Evolutionary conservation across 2,888 invertebrate genomes (phyloP), one percentile per base, ranked within the genome.

Genomic region (Conchocele bisecta): DNA sequence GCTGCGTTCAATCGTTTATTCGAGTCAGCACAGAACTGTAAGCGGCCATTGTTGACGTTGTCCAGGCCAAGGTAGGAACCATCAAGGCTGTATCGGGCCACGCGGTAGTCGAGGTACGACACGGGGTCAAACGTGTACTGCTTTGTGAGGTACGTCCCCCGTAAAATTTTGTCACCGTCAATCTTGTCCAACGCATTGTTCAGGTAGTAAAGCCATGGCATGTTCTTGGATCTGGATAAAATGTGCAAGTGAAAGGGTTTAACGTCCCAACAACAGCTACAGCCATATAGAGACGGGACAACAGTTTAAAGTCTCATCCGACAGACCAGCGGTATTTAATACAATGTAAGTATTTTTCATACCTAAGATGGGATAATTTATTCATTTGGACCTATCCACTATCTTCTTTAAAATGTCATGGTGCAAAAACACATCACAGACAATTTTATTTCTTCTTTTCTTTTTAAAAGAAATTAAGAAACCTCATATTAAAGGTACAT

Each of bases 1-100:
- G 91, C 91, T 28, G 90, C 89, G 82, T 91, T 83, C 33, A 89
- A 72, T 29, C 75, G 70, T 9, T 69, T 69, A 9, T 82, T 77
- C 0, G 85, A 82, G 50, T 84, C 85, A 2, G 83, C 75, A 81
- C 92, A 92, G 20, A 92, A 83, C 79, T 92, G 92, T 20, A 92
- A 71, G 24, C 83, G 64, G 0, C 91, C 90, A 28, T 84, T 87
- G 1, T 80, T 79, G 1, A 86, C 83, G 9, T 75, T 67, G 6
- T 65, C 58, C 17, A 87, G 71, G 4, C 91, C 91, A n/a, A 89
- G 73, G 66, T 89, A 92, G 1, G 83, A 63, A 5, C 92, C 92
- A 51, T 91, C 86, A 9, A 90, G 58, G 13, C 81, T 67, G 66
- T 88, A 91, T 13, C 75, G 64, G 0, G 89, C 90, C 1, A 87